Evolutionary conservation across 2,113 vertebrate genomes (phyloP).

Genomic region (Spilogale gracilis): DNA sequence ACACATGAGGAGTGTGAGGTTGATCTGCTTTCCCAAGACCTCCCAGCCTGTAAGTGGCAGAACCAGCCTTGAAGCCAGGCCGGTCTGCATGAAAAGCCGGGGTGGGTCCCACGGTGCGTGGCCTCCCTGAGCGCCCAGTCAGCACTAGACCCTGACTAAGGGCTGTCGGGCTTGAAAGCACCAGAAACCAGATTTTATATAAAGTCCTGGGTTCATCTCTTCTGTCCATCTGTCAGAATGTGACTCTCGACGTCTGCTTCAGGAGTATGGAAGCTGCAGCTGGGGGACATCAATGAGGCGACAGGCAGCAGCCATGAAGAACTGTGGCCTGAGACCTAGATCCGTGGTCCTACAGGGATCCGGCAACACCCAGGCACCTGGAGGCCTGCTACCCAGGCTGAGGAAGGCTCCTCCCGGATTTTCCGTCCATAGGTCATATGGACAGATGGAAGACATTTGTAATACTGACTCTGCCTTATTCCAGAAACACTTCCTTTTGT

Average conservation of each 20-base stretch:
- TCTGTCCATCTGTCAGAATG: accelerated
- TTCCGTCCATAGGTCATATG: neutral
- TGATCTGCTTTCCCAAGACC: neutral
- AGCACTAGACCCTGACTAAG: accelerated
- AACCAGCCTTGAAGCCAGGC: neutral
- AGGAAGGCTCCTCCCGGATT: neutral
- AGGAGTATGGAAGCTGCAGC: neutral
- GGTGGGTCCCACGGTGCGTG: accelerated
- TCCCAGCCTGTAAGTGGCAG: accelerated
- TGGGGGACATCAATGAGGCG: neutral
- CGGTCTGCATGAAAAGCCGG: neutral
- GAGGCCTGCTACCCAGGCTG: neutral
- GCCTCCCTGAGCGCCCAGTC: neutral
- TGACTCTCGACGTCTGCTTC: neutral
- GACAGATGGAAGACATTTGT: neutral
- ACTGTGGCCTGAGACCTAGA: neutral
- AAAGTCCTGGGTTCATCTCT: neutral
- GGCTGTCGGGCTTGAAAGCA: accelerated
- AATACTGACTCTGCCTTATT: neutral
- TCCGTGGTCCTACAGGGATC: accelerated
- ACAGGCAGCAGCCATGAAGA: neutral
- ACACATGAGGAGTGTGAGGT: neutral
- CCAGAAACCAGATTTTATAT: accelerated
- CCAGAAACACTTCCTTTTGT: neutral
- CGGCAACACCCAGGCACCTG: neutral